These are phyloP conservation scores for Pardalotus punctatus DNA, from an alignment of 2,113 vertebrate species.

Conservation along the genomic window DNA sequence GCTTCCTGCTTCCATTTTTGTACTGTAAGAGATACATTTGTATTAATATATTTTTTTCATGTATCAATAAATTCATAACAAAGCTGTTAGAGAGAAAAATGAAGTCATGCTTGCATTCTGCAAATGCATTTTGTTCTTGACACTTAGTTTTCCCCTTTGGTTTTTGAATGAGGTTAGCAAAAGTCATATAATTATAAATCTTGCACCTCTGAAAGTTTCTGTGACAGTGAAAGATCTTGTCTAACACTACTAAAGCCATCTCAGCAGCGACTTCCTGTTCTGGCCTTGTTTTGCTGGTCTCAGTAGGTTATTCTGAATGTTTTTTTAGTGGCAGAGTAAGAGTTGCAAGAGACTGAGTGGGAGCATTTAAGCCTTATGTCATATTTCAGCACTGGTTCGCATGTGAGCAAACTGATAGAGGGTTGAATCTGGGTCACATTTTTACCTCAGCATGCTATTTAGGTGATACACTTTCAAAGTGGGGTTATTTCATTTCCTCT, in stretches of 20 bases:
- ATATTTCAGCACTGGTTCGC: not conserved
- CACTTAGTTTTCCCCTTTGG: not conserved
- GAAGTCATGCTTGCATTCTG: not conserved
- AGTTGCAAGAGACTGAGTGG: not conserved
- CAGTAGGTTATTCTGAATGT: not conserved
- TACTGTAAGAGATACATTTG: not conserved
- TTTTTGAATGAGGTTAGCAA: not conserved
- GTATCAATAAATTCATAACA: not conserved
- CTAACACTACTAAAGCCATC: not conserved
- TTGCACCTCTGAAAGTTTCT: not conserved
- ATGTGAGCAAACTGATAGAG: not conserved
- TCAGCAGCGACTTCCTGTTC: not conserved
- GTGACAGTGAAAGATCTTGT: not conserved
- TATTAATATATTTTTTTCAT: not conserved
- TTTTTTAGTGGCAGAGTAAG: not conserved
- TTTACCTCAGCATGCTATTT: not conserved
- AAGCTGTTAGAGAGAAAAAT: not conserved
- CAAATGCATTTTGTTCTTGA: not conserved
- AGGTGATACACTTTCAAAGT: not conserved
- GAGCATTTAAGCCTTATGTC: not conserved
- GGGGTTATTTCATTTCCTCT: not conserved
- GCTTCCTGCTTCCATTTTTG: not conserved
- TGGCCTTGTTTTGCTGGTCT: not conserved
- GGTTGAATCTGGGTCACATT: not conserved
- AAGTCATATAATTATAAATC: not conserved